Conservation (phyloP, 2,113 vertebrate genomes). For the Forbesichthys agassizii region DNA sequence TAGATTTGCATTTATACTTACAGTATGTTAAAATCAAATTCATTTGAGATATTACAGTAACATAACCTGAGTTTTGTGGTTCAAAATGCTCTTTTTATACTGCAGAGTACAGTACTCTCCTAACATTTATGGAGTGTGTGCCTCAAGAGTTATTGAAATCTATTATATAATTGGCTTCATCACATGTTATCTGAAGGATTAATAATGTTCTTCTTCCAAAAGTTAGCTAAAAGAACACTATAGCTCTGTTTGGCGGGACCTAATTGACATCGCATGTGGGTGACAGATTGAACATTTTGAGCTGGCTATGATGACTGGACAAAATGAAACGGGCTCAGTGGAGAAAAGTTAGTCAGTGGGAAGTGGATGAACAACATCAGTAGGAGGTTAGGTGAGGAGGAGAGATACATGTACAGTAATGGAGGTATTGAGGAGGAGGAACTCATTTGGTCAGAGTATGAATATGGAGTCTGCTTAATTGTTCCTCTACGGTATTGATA, state of each 20-base stretch:
- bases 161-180: too few relatives aligned
- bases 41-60: too few relatives aligned
- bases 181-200: too few relatives aligned
- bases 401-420: conserved; percentile 25
- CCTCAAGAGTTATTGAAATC: too few relatives aligned
- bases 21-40: too few relatives aligned
- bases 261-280: conserved; percentile 42
- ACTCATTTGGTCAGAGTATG: conserved; percentile 42
- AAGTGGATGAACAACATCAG: conserved; percentile 38
- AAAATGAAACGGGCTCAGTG: conserved; percentile 50
- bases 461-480: conserved; percentile 33
- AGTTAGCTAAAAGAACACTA: too few relatives aligned
- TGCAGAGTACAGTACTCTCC: too few relatives aligned
- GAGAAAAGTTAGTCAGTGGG: conserved; percentile 21
- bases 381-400: conserved; percentile 38
- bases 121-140: too few relatives aligned
- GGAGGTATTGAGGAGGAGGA: conserved; percentile 16
- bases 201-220: too few relatives aligned
- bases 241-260: background rate
- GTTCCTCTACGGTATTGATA: background rate
- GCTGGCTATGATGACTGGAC: conserved; percentile 29
- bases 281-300: conserved; percentile 23
- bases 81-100: too few relatives aligned
- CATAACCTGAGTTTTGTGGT: too few relatives aligned
- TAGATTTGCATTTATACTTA: too few relatives aligned